Base-by-base conservation (phyloP, 2,888 invertebrate species). In the Sphecodes monilicornis region DNA sequence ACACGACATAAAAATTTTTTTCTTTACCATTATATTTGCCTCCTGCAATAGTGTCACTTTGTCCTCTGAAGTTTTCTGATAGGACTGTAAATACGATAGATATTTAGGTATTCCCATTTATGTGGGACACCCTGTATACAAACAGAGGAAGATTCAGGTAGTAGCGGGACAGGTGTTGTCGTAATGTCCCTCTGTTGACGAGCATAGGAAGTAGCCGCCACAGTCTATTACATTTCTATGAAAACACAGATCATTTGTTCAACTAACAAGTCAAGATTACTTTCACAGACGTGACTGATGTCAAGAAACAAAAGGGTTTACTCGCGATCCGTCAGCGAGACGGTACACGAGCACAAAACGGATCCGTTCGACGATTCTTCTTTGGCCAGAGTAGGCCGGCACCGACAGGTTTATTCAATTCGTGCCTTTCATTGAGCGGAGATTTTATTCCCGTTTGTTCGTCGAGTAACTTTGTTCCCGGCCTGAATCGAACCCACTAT, bases 401-500 rank as follows among this genome's bases (percentile, higher is more conserved):
- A 36, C 11, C 54, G 75, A 75, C 66, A 64, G 54, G 69, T 80
- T 80, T 73, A 84, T 84, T 76, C 68, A 69, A 78, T 76, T 76
- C 43, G 36, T 60, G 22, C 50, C 32, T 39, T 41, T 60, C 76
- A 36, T 16, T 18, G 60, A 60, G n/a, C 71, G n/a, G 26, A 73
- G 46, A 76, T 78, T 84, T 84, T 80, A 78, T 80, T 80, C 80
- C 69, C 54, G 72, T 76, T 76, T 66, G 76, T 76, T 68, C 76
- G 13, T 22, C 78, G 80, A 76, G 57, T 80, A 84, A 80, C 71
- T 86, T 78, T 41, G 78, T 76, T 76, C 74, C 29, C 60, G 50
- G 13, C 46, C 22, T 22, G 46, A 60, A 80, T 73, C 72, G 84
- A 76, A 26, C 76, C 73, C 29, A 57, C 78, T 57, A 81, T 81